These are phyloP conservation scores for Herpailurus yagouaroundi DNA, from an alignment of 2,113 vertebrate genomes.

Conservation along the genomic window DNA sequence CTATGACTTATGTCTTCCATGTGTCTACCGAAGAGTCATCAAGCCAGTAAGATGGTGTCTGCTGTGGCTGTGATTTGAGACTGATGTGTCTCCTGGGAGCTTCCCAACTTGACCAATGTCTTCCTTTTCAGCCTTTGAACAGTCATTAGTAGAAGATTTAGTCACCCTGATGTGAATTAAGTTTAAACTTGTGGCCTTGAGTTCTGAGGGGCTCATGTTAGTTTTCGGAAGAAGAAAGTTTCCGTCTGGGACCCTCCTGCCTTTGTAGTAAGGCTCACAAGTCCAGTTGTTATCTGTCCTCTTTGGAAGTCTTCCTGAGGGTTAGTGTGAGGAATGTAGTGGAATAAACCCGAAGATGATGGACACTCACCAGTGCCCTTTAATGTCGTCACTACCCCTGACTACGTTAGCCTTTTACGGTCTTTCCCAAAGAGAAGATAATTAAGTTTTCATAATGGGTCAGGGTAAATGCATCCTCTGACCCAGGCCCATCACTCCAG, in stretches of 20 bases:
- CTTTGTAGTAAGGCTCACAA: background rate
- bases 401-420: slow-evolving; percentile 6
- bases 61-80: slow-evolving; percentile 50
- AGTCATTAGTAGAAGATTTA: slow-evolving; percentile 63
- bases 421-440: slow-evolving; percentile 24
- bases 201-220: background rate
- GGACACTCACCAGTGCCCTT: background rate
- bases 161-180: slow-evolving; percentile 53
- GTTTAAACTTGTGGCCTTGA: slow-evolving; percentile 53
- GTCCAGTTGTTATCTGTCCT: background rate
- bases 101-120: slow-evolving; percentile 62
- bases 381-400: background rate
- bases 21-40: slow-evolving; percentile 51
- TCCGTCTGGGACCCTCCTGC: slow-evolving; percentile 3
- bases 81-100: slow-evolving; percentile 66
- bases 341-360: background rate
- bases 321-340: background rate
- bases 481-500: background rate
- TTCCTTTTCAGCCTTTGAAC: slow-evolving; percentile 61
- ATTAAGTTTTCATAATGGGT: slow-evolving; percentile 3
- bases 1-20: slow-evolving; percentile 64
- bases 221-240: slow-evolving; percentile 24
- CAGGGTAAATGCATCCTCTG: background rate
- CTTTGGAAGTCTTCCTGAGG: slow-evolving; percentile 38
- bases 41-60: slow-evolving; percentile 28